A percentile compares a stretch with the other conserved stretches of the same genome.
Evolutionary conservation across 2,113 vertebrate species (phyloP).

Genomic region (Strigops habroptila): DNA sequence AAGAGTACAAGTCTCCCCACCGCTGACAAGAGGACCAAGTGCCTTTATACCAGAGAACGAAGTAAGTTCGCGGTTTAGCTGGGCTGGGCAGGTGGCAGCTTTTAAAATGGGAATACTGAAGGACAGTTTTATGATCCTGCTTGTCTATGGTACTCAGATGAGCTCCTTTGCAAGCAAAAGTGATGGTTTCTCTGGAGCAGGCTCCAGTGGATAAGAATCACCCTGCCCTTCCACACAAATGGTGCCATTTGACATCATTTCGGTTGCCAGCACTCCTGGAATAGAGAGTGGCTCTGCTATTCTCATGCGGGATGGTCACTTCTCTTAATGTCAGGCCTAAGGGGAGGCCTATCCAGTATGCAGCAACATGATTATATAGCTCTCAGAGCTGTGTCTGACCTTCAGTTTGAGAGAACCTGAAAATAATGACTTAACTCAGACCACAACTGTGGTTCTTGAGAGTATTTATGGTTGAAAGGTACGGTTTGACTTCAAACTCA

Average conservation of each 20-base stretch:
- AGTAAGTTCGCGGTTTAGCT: constrained; percentile 59
- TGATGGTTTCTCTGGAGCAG: neutral
- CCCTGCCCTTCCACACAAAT: neutral
- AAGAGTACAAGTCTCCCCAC: constrained; percentile 75
- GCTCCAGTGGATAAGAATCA: neutral
- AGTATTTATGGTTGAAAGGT: neutral
- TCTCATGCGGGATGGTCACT: fast-evolving
- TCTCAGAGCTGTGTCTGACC: neutral
- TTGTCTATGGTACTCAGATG: neutral
- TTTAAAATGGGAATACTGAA: neutral
- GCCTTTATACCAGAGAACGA: constrained; percentile 88
- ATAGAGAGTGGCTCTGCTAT: neutral
- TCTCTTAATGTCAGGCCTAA: neutral
- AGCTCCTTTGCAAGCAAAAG: neutral
- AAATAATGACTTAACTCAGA: neutral
- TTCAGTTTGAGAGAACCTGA: neutral
- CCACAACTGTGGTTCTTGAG: neutral
- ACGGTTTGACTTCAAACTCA: neutral
- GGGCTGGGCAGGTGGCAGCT: neutral
- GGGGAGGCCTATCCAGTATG: neutral
- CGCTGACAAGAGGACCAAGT: constrained; percentile 83
- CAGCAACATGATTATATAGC: neutral
- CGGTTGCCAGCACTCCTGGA: fast-evolving
- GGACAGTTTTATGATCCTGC: neutral
- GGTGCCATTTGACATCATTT: neutral